These are phyloP conservation scores for Hoplias malabaricus DNA, from an alignment of 2,113 vertebrate species.

Conservation along the genomic window DNA sequence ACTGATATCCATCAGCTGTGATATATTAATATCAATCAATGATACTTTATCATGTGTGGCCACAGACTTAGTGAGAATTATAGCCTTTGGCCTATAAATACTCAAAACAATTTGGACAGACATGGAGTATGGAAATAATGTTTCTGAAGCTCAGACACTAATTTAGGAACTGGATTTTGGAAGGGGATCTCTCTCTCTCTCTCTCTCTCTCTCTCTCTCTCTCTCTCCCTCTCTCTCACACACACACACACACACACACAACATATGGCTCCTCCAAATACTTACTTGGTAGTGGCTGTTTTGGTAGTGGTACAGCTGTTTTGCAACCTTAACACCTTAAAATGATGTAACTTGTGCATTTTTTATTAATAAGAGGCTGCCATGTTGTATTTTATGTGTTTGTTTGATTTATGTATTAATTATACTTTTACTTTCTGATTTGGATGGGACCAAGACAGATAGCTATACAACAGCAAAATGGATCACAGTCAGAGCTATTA, in stretches of 20 bases:
- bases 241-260: not conserved
- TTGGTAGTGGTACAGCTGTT: no score
- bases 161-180: not conserved
- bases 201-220: no score
- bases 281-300: not conserved
- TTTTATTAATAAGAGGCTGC: no score
- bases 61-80: not conserved
- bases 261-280: not conserved
- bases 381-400: no score
- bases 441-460: no score
- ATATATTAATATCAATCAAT: constrained; percentile 55
- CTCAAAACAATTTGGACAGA: constrained; percentile 22
- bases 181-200: not conserved
- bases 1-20: constrained; percentile 59
- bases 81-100: constrained; percentile 34
- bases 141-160: not conserved
- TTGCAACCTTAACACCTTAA: no score
- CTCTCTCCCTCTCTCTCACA: not conserved
- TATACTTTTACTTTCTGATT: no score
- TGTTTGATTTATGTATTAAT: no score
- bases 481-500: no score
- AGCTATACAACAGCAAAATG: no score
- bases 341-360: no score
- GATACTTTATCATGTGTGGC: constrained; percentile 23
- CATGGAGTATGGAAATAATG: not conserved